These are phyloP conservation scores for Glossosoma conforme DNA, from an alignment of 1,140 invertebrate genomes.

Conservation along the genomic window DNA sequence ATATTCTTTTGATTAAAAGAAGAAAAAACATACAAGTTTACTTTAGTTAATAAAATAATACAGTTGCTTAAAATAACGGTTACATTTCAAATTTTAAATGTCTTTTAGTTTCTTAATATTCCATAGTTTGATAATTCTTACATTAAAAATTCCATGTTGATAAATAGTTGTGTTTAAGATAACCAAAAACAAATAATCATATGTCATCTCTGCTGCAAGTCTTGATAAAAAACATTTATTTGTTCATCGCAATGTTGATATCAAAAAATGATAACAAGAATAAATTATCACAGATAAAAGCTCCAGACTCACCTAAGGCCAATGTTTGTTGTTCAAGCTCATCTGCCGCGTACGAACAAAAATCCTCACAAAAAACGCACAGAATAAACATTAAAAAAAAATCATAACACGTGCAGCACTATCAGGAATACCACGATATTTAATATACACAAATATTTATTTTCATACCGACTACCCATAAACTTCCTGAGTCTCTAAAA, in stretches of 20 bases:
- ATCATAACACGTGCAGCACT: slow-evolving; percentile 2
- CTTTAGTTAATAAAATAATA: no score
- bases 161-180: no score
- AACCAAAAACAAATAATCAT: no score
- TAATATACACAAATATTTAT: slow-evolving; percentile 1
- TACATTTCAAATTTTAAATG: no score
- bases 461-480: background rate
- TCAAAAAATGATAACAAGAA: background rate
- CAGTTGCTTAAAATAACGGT: no score
- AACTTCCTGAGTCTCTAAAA: slow-evolving; percentile 3
- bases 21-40: no score
- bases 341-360: slow-evolving; percentile 2
- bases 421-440: background rate
- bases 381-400: slow-evolving; percentile 1
- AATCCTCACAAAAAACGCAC: background rate
- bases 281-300: slow-evolving; percentile 1
- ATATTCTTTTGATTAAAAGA: no score
- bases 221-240: background rate
- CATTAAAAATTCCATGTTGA: no score
- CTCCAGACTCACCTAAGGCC: background rate
- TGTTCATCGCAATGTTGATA: background rate
- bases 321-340: background rate
- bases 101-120: no score
- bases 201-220: no score
- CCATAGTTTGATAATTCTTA: no score